These are phyloP conservation scores for Onychomys arenicola DNA, from an alignment of 2,797 vertebrate genomes.

Conservation along the genomic window DNA sequence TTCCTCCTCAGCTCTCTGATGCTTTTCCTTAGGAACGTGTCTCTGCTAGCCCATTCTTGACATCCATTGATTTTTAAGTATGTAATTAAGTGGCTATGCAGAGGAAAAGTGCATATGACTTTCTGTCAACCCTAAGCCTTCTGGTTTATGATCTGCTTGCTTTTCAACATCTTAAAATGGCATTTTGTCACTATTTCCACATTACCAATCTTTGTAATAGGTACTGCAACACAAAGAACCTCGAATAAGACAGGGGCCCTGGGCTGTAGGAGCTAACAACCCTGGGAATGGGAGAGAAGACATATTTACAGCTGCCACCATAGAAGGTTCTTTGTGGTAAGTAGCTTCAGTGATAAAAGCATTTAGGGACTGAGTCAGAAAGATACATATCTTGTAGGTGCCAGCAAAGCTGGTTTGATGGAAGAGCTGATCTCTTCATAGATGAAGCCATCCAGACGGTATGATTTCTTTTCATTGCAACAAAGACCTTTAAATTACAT, in stretches of 20 bases:
- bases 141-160: slow-evolving; percentile 63
- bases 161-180: slow-evolving; percentile 66
- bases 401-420: not conserved
- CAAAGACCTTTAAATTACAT: slow-evolving; percentile 54
- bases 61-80: slow-evolving; percentile 63
- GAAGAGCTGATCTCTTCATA: slow-evolving; percentile 25
- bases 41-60: slow-evolving; percentile 3
- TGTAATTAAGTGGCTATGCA: slow-evolving; percentile 61
- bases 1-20: not conserved
- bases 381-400: slow-evolving; percentile 12
- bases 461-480: slow-evolving; percentile 52
- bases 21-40: not conserved
- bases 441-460: not conserved
- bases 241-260: slow-evolving; percentile 48
- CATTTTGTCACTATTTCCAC: slow-evolving; percentile 61
- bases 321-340: not conserved
- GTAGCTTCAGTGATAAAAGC: not conserved
- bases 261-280: not conserved
- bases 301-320: not conserved
- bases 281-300: not conserved
- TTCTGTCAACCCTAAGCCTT: slow-evolving; percentile 46
- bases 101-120: slow-evolving; percentile 44
- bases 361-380: slow-evolving; percentile 38
- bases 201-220: slow-evolving; percentile 53
- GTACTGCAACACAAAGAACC: slow-evolving; percentile 26